phyloP scores from a whole-genome alignment of 92 coral and sea anemone species.

The Epizoanthus stellaris region DNA sequence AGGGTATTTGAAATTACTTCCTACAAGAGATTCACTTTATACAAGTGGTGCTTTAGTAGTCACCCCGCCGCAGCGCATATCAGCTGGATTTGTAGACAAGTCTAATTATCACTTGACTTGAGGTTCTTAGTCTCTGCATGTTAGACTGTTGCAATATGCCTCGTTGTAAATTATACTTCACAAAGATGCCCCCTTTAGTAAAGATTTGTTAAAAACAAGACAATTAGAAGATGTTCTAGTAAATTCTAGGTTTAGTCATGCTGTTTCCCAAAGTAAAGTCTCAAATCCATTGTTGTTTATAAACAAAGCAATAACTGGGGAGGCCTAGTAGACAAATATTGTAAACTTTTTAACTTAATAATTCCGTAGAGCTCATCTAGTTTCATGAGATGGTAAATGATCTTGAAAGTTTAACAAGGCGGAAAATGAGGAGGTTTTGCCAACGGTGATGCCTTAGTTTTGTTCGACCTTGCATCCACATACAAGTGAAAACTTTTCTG shows the following conservation, averaged over 20 bases:
- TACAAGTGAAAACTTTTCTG: not conserved
- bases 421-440: too few species aligned
- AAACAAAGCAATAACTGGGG: too few species aligned
- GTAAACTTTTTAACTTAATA: too few species aligned
- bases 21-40: not conserved
- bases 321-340: too few species aligned
- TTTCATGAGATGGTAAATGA: too few species aligned
- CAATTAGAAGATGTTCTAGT: not conserved
- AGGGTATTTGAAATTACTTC: not conserved
- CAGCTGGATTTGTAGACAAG: not conserved
- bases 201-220: not conserved
- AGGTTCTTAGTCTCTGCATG: not conserved
- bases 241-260: not conserved
- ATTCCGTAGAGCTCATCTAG: too few species aligned
- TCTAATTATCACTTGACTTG: not conserved
- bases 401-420: too few species aligned
- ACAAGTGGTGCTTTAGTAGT: not conserved
- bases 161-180: not conserved
- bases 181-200: not conserved
- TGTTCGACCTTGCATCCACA: too few species aligned
- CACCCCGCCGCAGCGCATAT: not conserved
- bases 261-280: not conserved
- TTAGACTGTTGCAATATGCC: not conserved
- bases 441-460: too few species aligned
- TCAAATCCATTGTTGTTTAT: not conserved